Conservation (phyloP, 2,888 invertebrate genomes). For the Melieria crassipennis region DNA sequence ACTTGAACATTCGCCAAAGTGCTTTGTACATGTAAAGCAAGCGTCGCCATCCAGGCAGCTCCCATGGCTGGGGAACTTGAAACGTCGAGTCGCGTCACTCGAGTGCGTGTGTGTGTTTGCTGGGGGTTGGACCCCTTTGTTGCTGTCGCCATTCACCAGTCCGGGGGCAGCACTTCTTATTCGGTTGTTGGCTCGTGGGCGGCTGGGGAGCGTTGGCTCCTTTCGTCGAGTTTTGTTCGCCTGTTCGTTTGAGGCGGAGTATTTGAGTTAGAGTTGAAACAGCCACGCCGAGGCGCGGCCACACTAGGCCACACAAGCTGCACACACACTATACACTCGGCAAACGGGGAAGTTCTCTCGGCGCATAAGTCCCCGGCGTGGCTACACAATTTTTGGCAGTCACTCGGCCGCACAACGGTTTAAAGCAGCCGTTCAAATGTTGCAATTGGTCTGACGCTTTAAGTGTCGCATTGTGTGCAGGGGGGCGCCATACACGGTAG, state of each 20-base stretch:
- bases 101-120: too few relatives aligned
- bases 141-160: not conserved
- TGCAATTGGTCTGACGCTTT: too few relatives aligned
- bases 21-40: too few relatives aligned
- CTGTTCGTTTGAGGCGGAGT: conserved; percentile 60
- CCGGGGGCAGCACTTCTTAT: not conserved
- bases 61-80: not conserved
- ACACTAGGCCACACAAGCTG: not conserved
- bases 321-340: not conserved
- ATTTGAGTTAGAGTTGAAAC: conserved; percentile 61
- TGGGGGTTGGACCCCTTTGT: not conserved
- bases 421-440: too few relatives aligned
- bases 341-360: too few relatives aligned
- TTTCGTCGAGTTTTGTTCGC: conserved; percentile 47
- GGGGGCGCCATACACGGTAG: too few relatives aligned
- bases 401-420: too few relatives aligned
- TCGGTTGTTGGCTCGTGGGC: not conserved
- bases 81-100: not conserved
- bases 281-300: conserved; percentile 38
- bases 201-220: conserved; percentile 12
- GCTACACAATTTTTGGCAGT: too few relatives aligned
- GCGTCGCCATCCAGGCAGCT: too few relatives aligned
- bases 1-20: conserved; percentile 11
- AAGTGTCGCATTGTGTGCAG: too few relatives aligned
- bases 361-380: too few relatives aligned